These are phyloP conservation scores for Drosophila crucigera DNA, from an alignment of 2,888 invertebrate genomes.

Conservation along the genomic window DNA sequence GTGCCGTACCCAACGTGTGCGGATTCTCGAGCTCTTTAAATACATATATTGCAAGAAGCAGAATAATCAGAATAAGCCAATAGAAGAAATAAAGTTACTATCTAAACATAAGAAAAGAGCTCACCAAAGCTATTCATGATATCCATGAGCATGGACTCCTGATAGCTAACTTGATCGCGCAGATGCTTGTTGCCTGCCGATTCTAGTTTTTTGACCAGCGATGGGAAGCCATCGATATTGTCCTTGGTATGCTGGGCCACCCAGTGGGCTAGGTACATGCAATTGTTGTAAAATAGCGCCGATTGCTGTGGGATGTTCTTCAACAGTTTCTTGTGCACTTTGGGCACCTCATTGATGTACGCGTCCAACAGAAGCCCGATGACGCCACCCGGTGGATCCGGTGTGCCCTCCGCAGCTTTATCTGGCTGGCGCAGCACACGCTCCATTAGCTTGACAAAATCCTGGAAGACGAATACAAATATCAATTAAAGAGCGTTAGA, in stretches of 20 bases:
- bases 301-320: slow-evolving; percentile 94
- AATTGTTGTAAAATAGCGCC: slow-evolving; percentile 96
- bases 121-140: slow-evolving; percentile 91
- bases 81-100: background rate
- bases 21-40: slow-evolving; percentile 77
- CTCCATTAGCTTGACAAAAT: slow-evolving; percentile 83
- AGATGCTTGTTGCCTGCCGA: slow-evolving; percentile 90
- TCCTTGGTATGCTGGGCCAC: slow-evolving; percentile 87
- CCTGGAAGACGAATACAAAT: slow-evolving; percentile 53
- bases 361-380: slow-evolving; percentile 88
- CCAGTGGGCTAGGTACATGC: slow-evolving; percentile 94
- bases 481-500: background rate
- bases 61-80: background rate
- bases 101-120: slow-evolving; percentile 23
- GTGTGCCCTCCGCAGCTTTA: slow-evolving; percentile 56
- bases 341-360: slow-evolving; percentile 92
- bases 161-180: slow-evolving; percentile 90
- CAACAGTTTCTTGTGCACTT: slow-evolving; percentile 92
- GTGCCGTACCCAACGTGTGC: slow-evolving; percentile 81
- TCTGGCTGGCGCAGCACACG: slow-evolving; percentile 79
- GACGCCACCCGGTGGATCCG: slow-evolving; percentile 56
- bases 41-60: background rate
- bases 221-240: slow-evolving; percentile 87
- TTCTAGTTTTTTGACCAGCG: slow-evolving; percentile 89
- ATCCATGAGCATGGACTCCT: slow-evolving; percentile 91